Percentiles rank a stretch among this genome's conserved stretches.
Evolutionary conservation across 2,888 invertebrate species (phyloP).

Genomic region (Microctonus brassicae): DNA sequence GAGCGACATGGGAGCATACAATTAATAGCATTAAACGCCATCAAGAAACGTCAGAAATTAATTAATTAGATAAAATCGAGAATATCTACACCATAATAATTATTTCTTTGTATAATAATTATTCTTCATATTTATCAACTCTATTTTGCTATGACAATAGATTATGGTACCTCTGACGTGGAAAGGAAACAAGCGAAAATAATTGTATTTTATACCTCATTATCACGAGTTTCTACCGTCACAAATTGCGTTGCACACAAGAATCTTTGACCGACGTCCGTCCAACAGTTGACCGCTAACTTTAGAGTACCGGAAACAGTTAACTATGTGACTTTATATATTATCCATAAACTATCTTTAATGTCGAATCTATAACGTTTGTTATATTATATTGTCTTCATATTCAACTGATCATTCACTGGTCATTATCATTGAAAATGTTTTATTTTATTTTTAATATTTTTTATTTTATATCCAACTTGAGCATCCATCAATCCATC

Average conservation of each 20-base stretch:
- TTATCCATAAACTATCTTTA: not conserved
- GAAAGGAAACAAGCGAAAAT: slow-evolving; percentile 40
- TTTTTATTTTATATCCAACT: not conserved
- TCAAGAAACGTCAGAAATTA: slow-evolving; percentile 33
- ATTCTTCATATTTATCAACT: not conserved
- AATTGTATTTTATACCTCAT: slow-evolving; percentile 52
- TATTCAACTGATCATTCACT: not conserved
- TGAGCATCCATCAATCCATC: not conserved
- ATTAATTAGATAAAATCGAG: slow-evolving; percentile 23
- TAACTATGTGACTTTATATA: not conserved
- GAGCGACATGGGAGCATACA: slow-evolving; percentile 55
- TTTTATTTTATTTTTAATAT: not conserved
- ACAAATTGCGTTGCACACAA: slow-evolving; percentile 51
- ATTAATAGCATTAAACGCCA: slow-evolving; percentile 40
- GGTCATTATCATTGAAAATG: not conserved
- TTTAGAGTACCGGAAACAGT: slow-evolving; percentile 18
- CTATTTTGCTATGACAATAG: slow-evolving; percentile 3
- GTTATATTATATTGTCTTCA: not conserved
- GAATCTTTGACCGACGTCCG: slow-evolving; percentile 27
- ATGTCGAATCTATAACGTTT: not conserved
- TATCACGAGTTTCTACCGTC: slow-evolving; percentile 44
- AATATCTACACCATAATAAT: not conserved
- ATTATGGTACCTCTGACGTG: not conserved
- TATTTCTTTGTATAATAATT: not conserved
- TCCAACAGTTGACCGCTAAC: slow-evolving; percentile 15